These are phyloP conservation scores for Pristionchus arcanus DNA, from an alignment of 2,888 invertebrate species.

Conservation along the genomic window DNA sequence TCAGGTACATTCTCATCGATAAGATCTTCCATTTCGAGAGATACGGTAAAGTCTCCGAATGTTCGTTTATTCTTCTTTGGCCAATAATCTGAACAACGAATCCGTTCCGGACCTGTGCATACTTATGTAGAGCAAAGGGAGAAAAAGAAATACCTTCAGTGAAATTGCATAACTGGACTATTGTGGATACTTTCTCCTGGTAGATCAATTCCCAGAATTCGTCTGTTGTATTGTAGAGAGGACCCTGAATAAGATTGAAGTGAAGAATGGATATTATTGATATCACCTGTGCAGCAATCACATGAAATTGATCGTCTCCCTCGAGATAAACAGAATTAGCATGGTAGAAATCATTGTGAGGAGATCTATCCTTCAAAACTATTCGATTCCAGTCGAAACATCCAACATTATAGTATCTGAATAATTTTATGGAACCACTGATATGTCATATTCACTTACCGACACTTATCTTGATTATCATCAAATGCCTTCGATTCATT, in stretches of 20 bases:
- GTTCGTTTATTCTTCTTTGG: not conserved
- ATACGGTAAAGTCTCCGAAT: constrained; percentile 12
- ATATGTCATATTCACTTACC: not conserved
- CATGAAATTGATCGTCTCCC: constrained; percentile 20
- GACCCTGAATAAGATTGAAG: not conserved
- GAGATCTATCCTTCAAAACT: not conserved
- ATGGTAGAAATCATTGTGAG: constrained; percentile 45
- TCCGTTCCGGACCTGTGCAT: not conserved
- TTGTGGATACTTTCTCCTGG: constrained; percentile 31
- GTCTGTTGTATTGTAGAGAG: constrained; percentile 28
- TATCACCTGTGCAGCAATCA: constrained; percentile 29
- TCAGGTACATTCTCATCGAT: constrained; percentile 8
- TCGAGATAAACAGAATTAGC: constrained; percentile 29
- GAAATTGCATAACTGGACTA: constrained; percentile 52
- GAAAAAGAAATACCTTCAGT: constrained; percentile 1
- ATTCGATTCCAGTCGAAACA: constrained; percentile 34
- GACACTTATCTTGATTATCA: constrained; percentile 21
- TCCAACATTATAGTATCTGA: constrained; percentile 41
- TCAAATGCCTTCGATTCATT: not conserved
- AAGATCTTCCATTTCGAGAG: not conserved
- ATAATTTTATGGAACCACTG: not conserved
- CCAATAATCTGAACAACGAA: constrained; percentile 36
- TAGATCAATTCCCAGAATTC: constrained; percentile 49
- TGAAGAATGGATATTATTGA: not conserved
- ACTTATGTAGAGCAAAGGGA: not conserved